phyloP scores from a whole-genome alignment of 2,888 invertebrate genomes.

The Hydropsyche betteni region DNA sequence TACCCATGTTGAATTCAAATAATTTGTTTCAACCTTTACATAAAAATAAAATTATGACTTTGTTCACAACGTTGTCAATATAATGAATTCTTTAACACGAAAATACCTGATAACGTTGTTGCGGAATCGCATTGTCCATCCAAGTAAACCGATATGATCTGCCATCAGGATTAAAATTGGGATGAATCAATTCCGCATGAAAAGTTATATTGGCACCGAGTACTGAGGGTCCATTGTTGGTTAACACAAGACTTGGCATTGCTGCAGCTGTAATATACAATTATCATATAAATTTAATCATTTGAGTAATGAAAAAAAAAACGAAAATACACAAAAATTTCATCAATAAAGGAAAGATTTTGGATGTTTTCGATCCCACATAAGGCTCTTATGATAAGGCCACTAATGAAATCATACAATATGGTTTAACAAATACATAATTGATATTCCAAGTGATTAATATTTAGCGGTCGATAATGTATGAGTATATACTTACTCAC shows the following conservation, averaged over 20 bases:
- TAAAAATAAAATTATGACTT: conserved; percentile 6
- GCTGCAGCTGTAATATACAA: conserved; percentile 24
- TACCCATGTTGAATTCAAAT: conserved; percentile 70
- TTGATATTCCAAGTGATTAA: no score
- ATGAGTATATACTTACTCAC: no score
- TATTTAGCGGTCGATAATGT: no score
- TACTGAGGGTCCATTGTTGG: conserved; percentile 74
- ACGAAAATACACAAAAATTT: background rate
- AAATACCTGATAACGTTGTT: conserved; percentile 63
- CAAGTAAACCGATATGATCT: conserved; percentile 67
- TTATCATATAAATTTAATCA: background rate
- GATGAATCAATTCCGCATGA: conserved; percentile 66
- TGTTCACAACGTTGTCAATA: background rate
- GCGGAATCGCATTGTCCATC: conserved; percentile 68
- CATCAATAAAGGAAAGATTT: no score
- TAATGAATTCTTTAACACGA: conserved; percentile 28
- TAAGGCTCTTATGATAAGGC: no score
- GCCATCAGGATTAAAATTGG: conserved; percentile 55
- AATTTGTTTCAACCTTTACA: conserved; percentile 60
- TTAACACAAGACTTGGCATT: conserved; percentile 59
- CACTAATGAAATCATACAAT: no score
- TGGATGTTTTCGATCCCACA: no score
- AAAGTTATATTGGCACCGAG: conserved; percentile 77
- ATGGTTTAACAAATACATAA: no score
- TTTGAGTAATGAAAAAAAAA: background rate